Evolutionary conservation across 2,797 vertebrate species (phyloP).

Genomic region (Lepilemur septentrionalis): DNA sequence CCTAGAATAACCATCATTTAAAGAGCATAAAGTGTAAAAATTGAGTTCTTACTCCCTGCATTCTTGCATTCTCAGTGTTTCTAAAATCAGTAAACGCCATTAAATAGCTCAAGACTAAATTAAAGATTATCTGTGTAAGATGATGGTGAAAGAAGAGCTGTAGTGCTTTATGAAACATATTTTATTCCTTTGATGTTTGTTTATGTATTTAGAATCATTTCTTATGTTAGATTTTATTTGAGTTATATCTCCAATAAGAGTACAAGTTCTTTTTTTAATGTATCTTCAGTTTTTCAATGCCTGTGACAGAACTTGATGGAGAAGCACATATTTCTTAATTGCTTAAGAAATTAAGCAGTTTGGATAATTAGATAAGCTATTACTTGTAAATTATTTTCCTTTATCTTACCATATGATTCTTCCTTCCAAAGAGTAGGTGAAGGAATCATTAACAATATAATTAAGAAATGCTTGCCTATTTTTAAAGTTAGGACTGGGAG

Average conservation of each 20-base stretch:
- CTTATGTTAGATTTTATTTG: constrained; percentile 8
- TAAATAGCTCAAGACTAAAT: background rate
- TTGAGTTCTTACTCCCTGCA: background rate
- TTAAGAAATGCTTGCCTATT: constrained; percentile 9
- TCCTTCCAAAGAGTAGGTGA: background rate
- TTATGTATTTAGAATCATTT: background rate
- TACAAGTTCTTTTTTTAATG: background rate
- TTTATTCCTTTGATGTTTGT: background rate
- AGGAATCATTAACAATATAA: background rate
- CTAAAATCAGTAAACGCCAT: background rate
- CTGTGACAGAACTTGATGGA: background rate
- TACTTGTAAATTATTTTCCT: background rate
- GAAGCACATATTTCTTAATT: background rate
- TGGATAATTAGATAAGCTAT: background rate
- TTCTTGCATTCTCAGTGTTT: background rate
- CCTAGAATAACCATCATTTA: background rate
- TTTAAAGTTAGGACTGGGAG: background rate
- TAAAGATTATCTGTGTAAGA: background rate
- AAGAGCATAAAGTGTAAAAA: background rate
- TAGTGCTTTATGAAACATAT: background rate
- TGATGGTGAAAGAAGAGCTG: background rate
- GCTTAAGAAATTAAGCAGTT: background rate
- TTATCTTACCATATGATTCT: background rate
- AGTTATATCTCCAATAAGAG: background rate
- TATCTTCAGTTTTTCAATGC: background rate